Evolutionary conservation across 2,888 invertebrate species (phyloP), one percentile per base, ranked within the genome.

Genomic region (Homarus gammarus): DNA sequence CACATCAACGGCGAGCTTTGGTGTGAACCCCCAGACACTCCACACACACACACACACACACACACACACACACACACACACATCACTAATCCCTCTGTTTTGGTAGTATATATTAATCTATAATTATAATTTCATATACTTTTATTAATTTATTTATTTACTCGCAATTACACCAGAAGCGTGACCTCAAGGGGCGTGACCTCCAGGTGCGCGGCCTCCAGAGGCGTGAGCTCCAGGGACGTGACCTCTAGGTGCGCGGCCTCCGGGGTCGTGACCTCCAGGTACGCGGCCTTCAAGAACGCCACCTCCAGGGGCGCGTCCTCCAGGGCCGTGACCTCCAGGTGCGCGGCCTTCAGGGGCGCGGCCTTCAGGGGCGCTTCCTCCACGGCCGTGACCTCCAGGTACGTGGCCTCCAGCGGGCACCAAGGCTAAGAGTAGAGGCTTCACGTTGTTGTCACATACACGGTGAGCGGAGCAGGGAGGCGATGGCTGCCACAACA

Each of bases 101-200:
- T 38, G 22, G 2, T 18, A 8, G 1, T 36, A n/a, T 81, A 81
- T 81, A 61, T 61, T 33, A 1, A 81, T 81, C n/a, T 81, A 56
- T 56, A 81, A 31, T 61, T 61, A 61, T 81, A 81, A 31, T 10
- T 56, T 31, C 15, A 8, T 61, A 81, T 61, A 81, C 61, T 22
- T 81, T 31, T 79, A 79, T 79, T 49, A 49, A 79, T 79, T 49
- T 79, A 79, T 79, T 49, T 79, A 79, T 79, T n/a, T 18, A 79
- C 1, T 49, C 27, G 22, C 61, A 12, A 0, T 27, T 6, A 22
- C 5, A 36, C 27, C 12, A 27, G 1, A 64, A 2, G 6, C 36
- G 61, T 64, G 49, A 64, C 2, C 61, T 61, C 5, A 2, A 2
- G 70, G n/a, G n/a, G n/a, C n/a, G n/a, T n/a, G n/a, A n/a, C n/a